Percentiles rank a stretch among this genome's conserved stretches.
These are phyloP conservation scores for Ceyx erithaca DNA, from an alignment of 2,797 vertebrate species.

Conservation along the genomic window DNA sequence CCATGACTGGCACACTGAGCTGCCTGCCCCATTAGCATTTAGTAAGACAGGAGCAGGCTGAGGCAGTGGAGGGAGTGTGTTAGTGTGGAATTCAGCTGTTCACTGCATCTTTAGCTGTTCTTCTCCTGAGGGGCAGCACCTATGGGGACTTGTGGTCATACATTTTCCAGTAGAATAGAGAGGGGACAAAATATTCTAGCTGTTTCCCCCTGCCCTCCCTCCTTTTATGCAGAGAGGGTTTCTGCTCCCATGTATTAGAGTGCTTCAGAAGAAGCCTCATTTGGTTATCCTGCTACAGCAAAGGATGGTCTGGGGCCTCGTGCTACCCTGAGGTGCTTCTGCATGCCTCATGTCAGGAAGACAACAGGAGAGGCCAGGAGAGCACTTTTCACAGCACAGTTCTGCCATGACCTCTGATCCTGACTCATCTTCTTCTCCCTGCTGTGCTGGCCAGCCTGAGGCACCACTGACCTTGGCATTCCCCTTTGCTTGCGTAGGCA, in stretches of 20 bases:
- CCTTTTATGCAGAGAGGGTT: neutral
- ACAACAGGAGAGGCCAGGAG: neutral
- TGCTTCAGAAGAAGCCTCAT: neutral
- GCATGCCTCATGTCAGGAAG: rapidly evolving
- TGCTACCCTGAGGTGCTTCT: neutral
- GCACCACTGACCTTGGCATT: neutral
- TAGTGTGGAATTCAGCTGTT: neutral
- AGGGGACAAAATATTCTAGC: neutral
- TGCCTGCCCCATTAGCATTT: neutral
- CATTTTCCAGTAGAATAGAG: neutral
- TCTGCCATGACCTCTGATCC: neutral
- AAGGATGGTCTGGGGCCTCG: neutral
- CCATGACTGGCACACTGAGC: neutral
- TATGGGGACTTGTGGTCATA: neutral
- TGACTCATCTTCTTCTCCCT: neutral
- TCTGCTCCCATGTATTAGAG: neutral
- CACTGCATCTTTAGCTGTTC: neutral
- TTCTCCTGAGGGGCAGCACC: neutral
- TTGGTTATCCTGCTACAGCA: rapidly evolving
- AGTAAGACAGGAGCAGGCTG: neutral
- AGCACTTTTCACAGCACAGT: neutral
- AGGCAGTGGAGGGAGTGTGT: neutral
- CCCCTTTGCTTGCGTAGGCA: neutral
- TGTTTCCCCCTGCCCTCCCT: neutral
- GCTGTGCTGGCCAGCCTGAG: neutral